Evolutionary conservation across 2,888 invertebrate genomes (phyloP).

Genomic region (Trichogramma evanescens): DNA sequence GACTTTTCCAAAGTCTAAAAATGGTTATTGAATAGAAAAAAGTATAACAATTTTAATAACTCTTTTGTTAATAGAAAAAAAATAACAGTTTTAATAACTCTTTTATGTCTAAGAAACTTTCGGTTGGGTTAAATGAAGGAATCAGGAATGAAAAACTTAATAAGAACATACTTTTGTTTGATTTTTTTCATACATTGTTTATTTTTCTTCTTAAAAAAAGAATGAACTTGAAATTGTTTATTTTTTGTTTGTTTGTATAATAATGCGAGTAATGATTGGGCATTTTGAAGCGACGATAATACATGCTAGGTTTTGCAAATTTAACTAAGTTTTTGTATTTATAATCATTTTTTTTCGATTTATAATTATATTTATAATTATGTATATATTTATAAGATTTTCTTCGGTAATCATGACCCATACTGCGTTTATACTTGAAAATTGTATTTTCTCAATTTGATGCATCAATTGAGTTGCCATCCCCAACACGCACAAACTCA

Average conservation of each 20-base stretch:
- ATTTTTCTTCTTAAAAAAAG: constrained; percentile 46
- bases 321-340: constrained; percentile 38
- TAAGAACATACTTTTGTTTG: not conserved
- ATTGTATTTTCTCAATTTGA: constrained; percentile 11
- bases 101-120: too few species aligned
- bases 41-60: too few species aligned
- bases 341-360: constrained; percentile 20
- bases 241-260: constrained; percentile 38
- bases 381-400: constrained; percentile 39
- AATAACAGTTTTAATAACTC: too few species aligned
- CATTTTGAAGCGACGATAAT: constrained; percentile 43
- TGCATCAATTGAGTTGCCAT: constrained; percentile 25
- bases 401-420: constrained; percentile 33
- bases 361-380: constrained; percentile 31
- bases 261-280: constrained; percentile 44
- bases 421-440: constrained; percentile 26
- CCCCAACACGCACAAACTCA: constrained; percentile 12
- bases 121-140: not conserved
- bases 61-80: too few species aligned
- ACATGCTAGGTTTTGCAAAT: constrained; percentile 46
- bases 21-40: too few species aligned
- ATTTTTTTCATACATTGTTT: constrained; percentile 42
- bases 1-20: too few species aligned
- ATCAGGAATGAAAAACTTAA: not conserved
- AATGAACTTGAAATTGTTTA: constrained; percentile 45